phyloP scores from a whole-genome alignment of 2,797 vertebrate species.

The Hapalemur alaotrensis region DNA sequence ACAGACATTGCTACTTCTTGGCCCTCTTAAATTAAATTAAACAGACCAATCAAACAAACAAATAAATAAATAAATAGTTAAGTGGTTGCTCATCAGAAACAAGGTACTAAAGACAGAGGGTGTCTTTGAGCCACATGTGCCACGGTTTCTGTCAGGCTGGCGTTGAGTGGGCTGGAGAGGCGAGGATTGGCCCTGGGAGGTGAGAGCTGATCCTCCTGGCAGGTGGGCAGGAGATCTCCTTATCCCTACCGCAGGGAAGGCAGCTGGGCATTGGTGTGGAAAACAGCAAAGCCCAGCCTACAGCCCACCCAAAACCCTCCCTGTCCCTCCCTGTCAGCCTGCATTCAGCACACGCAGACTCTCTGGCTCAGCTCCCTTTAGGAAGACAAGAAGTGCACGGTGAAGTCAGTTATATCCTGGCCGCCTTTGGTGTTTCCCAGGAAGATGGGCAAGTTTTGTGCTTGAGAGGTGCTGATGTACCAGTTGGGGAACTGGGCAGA shows the following conservation, averaged over 20 bases:
- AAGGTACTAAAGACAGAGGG: background rate
- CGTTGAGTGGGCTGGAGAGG: background rate
- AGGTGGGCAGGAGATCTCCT: background rate
- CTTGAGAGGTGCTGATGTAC: slow-evolving; percentile 77
- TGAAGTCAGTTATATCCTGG: slow-evolving; percentile 68
- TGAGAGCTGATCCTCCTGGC: background rate
- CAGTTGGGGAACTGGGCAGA: slow-evolving; percentile 73
- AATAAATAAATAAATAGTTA: slow-evolving; percentile 76
- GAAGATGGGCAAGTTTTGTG: slow-evolving; percentile 55
- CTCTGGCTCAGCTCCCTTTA: background rate
- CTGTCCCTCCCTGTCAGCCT: background rate
- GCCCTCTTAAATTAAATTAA: slow-evolving; percentile 48
- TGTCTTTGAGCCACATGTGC: background rate
- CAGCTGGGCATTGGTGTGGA: background rate
- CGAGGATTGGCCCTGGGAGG: background rate
- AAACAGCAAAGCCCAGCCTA: background rate
- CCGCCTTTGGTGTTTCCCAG: slow-evolving; percentile 35
- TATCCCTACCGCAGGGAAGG: background rate
- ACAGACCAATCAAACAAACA: slow-evolving; percentile 12
- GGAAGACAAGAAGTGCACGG: slow-evolving; percentile 19
- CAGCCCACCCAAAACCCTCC: background rate
- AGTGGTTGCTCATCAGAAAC: background rate
- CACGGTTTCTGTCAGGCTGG: background rate
- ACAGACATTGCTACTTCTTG: background rate
- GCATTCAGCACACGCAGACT: background rate